phyloP scores from a whole-genome alignment of 2,113 vertebrate species.

The Cisticola juncidis region DNA sequence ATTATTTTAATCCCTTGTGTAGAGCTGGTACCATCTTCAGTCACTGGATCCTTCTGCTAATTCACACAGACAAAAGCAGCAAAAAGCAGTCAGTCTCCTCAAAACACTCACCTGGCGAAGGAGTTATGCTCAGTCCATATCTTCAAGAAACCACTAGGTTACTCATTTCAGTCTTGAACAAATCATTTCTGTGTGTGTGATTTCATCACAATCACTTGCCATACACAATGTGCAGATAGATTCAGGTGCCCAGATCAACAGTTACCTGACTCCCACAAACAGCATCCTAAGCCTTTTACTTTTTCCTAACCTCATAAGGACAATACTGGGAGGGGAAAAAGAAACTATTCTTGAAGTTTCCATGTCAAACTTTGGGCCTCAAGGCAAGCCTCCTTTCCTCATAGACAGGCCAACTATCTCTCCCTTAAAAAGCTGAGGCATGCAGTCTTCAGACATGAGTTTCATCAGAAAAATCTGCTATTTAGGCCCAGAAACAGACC shows the following conservation, averaged over 20 bases:
- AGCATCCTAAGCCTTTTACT: neutral
- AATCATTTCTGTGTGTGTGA: neutral
- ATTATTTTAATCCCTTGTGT: neutral
- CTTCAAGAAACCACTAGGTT: neutral
- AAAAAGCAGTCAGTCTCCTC: neutral
- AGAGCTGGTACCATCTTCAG: neutral
- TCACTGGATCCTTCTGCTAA: neutral
- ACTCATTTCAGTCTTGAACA: neutral
- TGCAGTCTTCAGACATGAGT: fast-evolving
- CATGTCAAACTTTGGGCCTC: neutral
- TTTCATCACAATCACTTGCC: neutral
- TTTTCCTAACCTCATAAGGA: neutral
- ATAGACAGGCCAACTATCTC: neutral
- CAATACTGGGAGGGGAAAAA: fast-evolving
- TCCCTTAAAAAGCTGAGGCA: too few species aligned
- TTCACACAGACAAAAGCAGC: neutral
- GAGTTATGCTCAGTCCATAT: neutral
- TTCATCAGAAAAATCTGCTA: neutral
- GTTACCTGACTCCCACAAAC: neutral
- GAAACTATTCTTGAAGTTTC: neutral
- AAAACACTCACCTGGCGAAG: neutral
- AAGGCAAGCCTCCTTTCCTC: neutral
- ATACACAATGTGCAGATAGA: neutral
- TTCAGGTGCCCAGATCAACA: neutral
- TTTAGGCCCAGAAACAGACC: neutral